These are phyloP conservation scores for Schizaphis graminum DNA, from an alignment of 2,888 invertebrate species.

Conservation along the genomic window DNA sequence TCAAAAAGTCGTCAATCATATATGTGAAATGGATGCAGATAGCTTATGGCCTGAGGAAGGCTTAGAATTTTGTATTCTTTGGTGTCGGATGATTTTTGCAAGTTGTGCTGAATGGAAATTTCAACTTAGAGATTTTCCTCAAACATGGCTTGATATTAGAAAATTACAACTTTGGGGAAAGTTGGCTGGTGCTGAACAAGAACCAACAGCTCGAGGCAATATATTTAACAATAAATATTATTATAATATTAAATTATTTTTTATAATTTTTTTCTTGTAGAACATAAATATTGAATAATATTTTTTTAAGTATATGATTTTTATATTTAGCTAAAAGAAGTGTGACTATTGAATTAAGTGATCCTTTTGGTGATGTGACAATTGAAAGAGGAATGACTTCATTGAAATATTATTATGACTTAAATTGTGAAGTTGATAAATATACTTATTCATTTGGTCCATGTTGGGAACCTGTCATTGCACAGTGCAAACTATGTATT, in stretches of 20 bases:
- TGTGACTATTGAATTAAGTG: slow-evolving; percentile 84
- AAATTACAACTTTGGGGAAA: slow-evolving; percentile 90
- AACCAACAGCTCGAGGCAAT: slow-evolving; percentile 78
- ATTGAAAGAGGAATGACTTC: slow-evolving; percentile 94
- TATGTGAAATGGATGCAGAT: slow-evolving; percentile 88
- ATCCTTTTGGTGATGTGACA: slow-evolving; percentile 85
- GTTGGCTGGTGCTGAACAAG: slow-evolving; percentile 90
- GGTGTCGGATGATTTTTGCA: slow-evolving; percentile 90
- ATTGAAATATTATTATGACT: slow-evolving; percentile 97
- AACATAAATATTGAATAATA: slow-evolving; percentile 5
- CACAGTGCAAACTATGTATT: slow-evolving; percentile 85
- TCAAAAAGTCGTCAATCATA: slow-evolving; percentile 79
- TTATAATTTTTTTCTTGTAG: neutral
- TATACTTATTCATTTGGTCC: slow-evolving; percentile 97
- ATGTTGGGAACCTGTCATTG: slow-evolving; percentile 98
- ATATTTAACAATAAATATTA: neutral
- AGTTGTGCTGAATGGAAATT: slow-evolving; percentile 89
- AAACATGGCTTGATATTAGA: slow-evolving; percentile 88
- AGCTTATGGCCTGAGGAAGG: slow-evolving; percentile 94
- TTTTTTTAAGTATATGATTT: neutral
- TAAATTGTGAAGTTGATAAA: slow-evolving; percentile 92
- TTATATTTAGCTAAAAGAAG: slow-evolving; percentile 78
- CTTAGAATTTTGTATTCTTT: slow-evolving; percentile 89
- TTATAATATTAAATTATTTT: neutral
- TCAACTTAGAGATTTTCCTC: slow-evolving; percentile 93